These are phyloP conservation scores for Erythrocebus patas DNA, from an alignment of 2,113 vertebrate genomes.

Conservation along the genomic window DNA sequence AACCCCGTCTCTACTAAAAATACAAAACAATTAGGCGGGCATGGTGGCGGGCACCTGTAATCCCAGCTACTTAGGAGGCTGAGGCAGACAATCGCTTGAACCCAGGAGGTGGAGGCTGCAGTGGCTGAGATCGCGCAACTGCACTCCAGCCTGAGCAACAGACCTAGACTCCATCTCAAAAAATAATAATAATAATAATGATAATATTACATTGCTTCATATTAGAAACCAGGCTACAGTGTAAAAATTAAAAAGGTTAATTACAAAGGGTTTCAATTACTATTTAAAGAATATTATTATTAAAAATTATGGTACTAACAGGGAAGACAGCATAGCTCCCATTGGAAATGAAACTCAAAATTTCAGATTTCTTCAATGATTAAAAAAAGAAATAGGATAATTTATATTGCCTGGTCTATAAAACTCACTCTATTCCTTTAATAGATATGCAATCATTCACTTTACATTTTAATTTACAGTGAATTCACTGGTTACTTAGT, in stretches of 20 bases:
- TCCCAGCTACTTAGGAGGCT: no score
- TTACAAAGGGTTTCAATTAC: background rate
- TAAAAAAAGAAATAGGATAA: background rate
- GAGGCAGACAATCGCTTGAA: no score
- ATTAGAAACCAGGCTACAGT: background rate
- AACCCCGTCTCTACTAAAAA: no score
- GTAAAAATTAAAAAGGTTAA: background rate
- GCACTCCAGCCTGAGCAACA: no score
- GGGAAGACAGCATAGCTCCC: background rate
- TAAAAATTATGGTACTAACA: background rate
- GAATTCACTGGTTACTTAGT: background rate
- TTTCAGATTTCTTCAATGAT: background rate
- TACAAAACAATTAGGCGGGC: no score
- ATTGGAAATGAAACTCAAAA: background rate
- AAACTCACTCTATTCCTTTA: background rate
- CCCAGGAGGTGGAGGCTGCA: no score
- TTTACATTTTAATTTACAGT: background rate
- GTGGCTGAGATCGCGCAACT: no score
- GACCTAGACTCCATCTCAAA: no score
- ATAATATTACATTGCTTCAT: background rate
- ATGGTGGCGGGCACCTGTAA: no score
- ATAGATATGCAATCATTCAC: background rate
- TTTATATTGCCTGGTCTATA: background rate
- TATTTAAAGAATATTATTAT: background rate
- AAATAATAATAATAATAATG: background rate